Evolutionary conservation across 2,113 vertebrate genomes (phyloP).

Genomic region (Rhinichthys klamathensis): DNA sequence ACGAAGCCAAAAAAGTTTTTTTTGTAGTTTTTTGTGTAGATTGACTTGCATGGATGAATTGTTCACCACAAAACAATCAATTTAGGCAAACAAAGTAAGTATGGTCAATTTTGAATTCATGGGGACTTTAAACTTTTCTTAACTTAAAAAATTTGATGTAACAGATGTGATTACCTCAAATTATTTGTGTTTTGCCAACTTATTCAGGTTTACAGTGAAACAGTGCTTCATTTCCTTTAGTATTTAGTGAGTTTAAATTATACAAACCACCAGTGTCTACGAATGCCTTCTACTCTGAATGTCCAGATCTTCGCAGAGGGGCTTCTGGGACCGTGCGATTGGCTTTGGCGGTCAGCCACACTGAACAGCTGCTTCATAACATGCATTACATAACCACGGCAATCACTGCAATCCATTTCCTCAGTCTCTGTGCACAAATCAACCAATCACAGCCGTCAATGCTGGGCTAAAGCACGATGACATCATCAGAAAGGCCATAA

Average conservation of each 20-base stretch:
- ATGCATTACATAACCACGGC: slow-evolving; percentile 38
- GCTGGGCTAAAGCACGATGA: not conserved
- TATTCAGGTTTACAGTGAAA: too few species aligned
- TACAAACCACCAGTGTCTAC: not conserved
- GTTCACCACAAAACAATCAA: too few species aligned
- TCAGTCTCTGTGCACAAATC: not conserved
- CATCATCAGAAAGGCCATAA: not conserved
- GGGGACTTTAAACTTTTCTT: too few species aligned
- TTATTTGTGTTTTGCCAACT: too few species aligned
- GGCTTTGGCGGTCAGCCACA: slow-evolving; percentile 14
- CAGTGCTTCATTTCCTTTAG: not conserved
- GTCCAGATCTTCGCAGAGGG: not conserved
- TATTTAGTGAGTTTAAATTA: not conserved
- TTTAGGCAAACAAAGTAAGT: too few species aligned
- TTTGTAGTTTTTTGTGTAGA: too few species aligned
- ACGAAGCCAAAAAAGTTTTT: too few species aligned
- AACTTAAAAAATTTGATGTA: too few species aligned
- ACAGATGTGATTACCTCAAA: too few species aligned
- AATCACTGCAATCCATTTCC: slow-evolving; percentile 18
- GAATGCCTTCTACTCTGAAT: not conserved
- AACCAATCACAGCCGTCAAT: not conserved
- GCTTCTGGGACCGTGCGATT: not conserved
- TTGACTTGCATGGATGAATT: too few species aligned
- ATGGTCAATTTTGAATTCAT: too few species aligned
- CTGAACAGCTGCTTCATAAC: slow-evolving; percentile 41